These are phyloP conservation scores for Oxycera nigricornis DNA, from an alignment of 2,888 invertebrate species.

Conservation along the genomic window DNA sequence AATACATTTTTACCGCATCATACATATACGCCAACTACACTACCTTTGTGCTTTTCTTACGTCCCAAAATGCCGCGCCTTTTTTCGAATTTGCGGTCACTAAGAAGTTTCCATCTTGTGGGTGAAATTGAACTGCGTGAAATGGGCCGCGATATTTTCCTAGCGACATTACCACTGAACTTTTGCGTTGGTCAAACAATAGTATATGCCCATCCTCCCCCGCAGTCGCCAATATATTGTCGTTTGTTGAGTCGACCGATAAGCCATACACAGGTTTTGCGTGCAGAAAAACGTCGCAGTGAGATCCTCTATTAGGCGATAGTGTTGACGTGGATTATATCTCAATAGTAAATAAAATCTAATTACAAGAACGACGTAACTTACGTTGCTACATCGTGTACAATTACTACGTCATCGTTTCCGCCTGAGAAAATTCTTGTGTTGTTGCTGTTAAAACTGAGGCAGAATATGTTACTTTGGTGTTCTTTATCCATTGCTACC, in stretches of 20 bases:
- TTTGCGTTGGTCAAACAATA: slow-evolving; percentile 78
- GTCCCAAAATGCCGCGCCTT: slow-evolving; percentile 91
- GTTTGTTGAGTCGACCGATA: slow-evolving; percentile 86
- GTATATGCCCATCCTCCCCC: slow-evolving; percentile 88
- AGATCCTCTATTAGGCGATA: slow-evolving; percentile 56
- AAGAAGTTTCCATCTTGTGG: slow-evolving; percentile 81
- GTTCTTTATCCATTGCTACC: slow-evolving; percentile 79
- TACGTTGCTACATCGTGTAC: slow-evolving; percentile 86
- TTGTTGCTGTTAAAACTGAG: slow-evolving; percentile 83
- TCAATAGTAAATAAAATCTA: slow-evolving; percentile 43
- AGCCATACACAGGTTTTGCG: slow-evolving; percentile 88
- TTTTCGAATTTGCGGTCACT: slow-evolving; percentile 88
- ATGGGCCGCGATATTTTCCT: slow-evolving; percentile 77
- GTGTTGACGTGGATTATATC: not conserved
- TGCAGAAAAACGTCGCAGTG: slow-evolving; percentile 80
- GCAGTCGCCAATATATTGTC: slow-evolving; percentile 86
- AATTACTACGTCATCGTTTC: slow-evolving; percentile 93
- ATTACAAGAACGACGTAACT: slow-evolving; percentile 60
- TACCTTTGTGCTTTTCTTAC: slow-evolving; percentile 82
- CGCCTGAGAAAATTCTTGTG: slow-evolving; percentile 86
- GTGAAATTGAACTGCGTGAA: slow-evolving; percentile 95
- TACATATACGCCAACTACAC: not conserved
- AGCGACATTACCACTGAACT: slow-evolving; percentile 68
- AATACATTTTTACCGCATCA: not conserved
- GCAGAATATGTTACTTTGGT: slow-evolving; percentile 93